Evolutionary conservation across 2,888 invertebrate genomes (phyloP).

Genomic region (Exephanes ischioxanthus): DNA sequence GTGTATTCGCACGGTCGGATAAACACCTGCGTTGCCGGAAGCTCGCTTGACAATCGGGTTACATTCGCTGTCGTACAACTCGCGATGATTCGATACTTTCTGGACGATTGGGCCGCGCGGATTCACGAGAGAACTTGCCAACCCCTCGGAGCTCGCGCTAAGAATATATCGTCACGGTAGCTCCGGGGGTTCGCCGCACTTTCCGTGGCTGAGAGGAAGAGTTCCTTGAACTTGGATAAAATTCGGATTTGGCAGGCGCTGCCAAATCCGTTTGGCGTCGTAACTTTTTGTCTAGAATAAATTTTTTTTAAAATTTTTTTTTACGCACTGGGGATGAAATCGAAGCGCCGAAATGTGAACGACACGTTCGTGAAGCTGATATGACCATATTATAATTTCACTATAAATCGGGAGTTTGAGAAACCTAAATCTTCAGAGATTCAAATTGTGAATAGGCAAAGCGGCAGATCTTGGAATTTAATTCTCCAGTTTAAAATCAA

Average conservation of each 20-base stretch:
- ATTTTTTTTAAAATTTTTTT: too few species aligned
- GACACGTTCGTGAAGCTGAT: background rate
- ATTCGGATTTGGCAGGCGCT: background rate
- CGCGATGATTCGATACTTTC: slow-evolving; percentile 81
- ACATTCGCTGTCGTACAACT: slow-evolving; percentile 58
- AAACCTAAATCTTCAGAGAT: background rate
- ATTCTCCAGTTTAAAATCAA: background rate
- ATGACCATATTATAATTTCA: background rate
- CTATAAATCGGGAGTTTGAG: slow-evolving; percentile 3
- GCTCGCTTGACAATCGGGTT: slow-evolving; percentile 44
- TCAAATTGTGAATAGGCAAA: background rate
- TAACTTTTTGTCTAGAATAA: background rate
- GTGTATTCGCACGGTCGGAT: slow-evolving; percentile 74
- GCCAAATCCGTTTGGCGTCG: background rate
- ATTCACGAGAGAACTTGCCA: slow-evolving; percentile 72
- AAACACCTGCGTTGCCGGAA: slow-evolving; percentile 77
- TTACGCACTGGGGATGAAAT: background rate
- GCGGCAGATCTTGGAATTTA: background rate
- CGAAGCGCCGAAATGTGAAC: background rate
- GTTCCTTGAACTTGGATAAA: slow-evolving; percentile 16
- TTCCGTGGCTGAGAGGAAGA: slow-evolving; percentile 6
- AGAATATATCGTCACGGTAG: slow-evolving; percentile 75
- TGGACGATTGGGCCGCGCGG: slow-evolving; percentile 79
- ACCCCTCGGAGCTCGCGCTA: slow-evolving; percentile 65
- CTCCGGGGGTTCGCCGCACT: slow-evolving; percentile 55